Percentiles rank a stretch among this genome's conserved stretches.
These are phyloP conservation scores for Sciurus niger DNA, from an alignment of 2,113 vertebrate species.

Conservation along the genomic window DNA sequence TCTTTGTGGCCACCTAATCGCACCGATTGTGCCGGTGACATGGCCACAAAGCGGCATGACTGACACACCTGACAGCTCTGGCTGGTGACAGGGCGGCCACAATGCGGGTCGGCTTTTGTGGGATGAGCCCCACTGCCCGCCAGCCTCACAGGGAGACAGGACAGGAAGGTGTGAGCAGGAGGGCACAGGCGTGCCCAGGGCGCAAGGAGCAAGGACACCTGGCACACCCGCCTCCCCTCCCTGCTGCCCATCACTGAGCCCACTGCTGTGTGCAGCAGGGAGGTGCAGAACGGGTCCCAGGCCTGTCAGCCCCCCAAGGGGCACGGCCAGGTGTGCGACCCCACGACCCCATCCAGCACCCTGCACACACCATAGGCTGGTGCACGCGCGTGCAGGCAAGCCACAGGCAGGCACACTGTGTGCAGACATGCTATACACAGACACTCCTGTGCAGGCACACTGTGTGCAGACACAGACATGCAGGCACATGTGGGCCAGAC, in stretches of 20 bases:
- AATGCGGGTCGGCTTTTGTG: slow-evolving; percentile 85
- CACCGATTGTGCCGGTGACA: slow-evolving; percentile 89
- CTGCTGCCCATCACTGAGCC: too few species aligned
- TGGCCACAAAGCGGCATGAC: slow-evolving; percentile 88
- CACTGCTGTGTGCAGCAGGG: slow-evolving; percentile 55
- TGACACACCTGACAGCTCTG: slow-evolving; percentile 90
- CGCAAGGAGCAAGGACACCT: slow-evolving; percentile 67
- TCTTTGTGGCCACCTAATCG: slow-evolving; percentile 90
- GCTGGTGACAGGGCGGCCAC: slow-evolving; percentile 86
- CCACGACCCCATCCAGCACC: too few species aligned
- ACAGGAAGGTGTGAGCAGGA: slow-evolving; percentile 81
- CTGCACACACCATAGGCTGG: not conserved
- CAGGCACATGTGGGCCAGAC: too few species aligned
- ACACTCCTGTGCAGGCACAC: not conserved
- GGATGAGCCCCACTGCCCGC: slow-evolving; percentile 87
- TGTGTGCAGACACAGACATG: not conserved
- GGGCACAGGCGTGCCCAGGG: not conserved
- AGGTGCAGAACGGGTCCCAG: slow-evolving; percentile 70
- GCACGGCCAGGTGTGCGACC: too few species aligned
- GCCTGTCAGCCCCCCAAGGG: not conserved
- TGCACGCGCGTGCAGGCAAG: too few species aligned
- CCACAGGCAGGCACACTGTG: accelerated
- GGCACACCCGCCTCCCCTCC: slow-evolving; percentile 77
- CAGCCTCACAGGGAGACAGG: slow-evolving; percentile 76
- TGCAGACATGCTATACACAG: not conserved